phyloP scores from a whole-genome alignment of 2,888 invertebrate genomes.

The Cancer borealis region DNA sequence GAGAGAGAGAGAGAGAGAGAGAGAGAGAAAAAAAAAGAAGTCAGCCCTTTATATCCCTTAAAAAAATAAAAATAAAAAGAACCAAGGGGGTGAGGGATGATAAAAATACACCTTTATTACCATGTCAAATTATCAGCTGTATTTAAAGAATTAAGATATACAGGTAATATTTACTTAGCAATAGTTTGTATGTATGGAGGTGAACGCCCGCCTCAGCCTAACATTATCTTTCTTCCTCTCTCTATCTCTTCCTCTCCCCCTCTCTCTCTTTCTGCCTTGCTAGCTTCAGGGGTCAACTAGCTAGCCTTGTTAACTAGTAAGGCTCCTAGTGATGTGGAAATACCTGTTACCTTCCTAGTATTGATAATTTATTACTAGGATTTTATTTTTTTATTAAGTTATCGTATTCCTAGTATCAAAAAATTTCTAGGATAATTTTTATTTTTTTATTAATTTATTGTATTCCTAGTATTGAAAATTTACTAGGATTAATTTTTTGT shows the following conservation, averaged over 20 bases:
- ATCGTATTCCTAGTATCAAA: not conserved
- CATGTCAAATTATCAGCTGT: constrained; percentile 29
- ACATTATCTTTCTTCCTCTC: not conserved
- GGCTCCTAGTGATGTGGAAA: not conserved
- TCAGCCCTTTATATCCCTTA: too few relatives aligned
- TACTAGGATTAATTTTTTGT: too few relatives aligned
- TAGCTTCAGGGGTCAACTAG: not conserved
- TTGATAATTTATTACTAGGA: not conserved
- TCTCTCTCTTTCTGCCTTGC: not conserved
- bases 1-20: not conserved
- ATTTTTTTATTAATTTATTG: too few relatives aligned
- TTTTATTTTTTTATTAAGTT: too few relatives aligned
- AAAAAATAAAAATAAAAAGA: not conserved
- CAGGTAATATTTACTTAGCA: constrained; percentile 72
- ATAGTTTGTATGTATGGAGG: constrained; percentile 67
- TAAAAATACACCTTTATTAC: not conserved
- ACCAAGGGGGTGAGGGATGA: not conserved
- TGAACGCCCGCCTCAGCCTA: constrained; percentile 51
- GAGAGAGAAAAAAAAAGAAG: too few relatives aligned
- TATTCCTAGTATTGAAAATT: not conserved
- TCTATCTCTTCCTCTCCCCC: not conserved
- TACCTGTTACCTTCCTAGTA: not conserved
- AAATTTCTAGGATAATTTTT: not conserved
- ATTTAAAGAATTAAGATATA: constrained; percentile 74
- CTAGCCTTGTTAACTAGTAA: not conserved